phyloP scores from a whole-genome alignment of 2,113 vertebrate genomes.

The Pelusios castaneus region DNA sequence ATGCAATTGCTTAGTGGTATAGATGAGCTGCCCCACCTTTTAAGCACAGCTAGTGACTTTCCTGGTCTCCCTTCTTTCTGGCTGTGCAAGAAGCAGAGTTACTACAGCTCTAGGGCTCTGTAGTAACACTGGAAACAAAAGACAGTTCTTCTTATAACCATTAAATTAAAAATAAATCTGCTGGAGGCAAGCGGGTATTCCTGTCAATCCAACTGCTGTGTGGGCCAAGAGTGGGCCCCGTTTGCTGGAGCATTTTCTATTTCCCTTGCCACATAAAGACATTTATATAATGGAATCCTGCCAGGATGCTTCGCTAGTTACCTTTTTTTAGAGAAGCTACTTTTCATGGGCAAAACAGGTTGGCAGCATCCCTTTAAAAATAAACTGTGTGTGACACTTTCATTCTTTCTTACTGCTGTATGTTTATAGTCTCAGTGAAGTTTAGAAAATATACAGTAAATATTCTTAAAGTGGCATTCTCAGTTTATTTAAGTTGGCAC shows the following conservation, averaged over 20 bases:
- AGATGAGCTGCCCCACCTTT: background rate
- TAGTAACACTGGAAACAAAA: background rate
- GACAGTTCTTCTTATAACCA: background rate
- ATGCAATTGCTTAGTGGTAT: background rate
- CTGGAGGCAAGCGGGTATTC: background rate
- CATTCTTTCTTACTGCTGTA: background rate
- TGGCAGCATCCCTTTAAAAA: background rate
- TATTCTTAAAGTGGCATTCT: background rate
- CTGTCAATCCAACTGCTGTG: background rate
- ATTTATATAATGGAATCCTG: background rate
- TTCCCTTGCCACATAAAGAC: background rate
- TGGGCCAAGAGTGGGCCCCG: background rate
- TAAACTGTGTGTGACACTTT: background rate
- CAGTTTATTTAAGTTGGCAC: background rate
- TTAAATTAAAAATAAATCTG: slow-evolving; percentile 30
- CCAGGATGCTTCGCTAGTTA: background rate
- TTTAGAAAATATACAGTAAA: background rate
- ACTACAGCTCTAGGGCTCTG: background rate
- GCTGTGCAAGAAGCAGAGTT: background rate
- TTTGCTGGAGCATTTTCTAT: background rate
- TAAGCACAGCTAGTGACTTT: background rate
- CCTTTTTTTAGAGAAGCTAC: background rate
- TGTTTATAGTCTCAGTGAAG: background rate
- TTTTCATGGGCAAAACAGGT: background rate
- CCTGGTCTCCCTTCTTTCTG: background rate